These are phyloP conservation scores for Eupithecia subfuscata DNA, from an alignment of 2,888 invertebrate species.

Conservation along the genomic window DNA sequence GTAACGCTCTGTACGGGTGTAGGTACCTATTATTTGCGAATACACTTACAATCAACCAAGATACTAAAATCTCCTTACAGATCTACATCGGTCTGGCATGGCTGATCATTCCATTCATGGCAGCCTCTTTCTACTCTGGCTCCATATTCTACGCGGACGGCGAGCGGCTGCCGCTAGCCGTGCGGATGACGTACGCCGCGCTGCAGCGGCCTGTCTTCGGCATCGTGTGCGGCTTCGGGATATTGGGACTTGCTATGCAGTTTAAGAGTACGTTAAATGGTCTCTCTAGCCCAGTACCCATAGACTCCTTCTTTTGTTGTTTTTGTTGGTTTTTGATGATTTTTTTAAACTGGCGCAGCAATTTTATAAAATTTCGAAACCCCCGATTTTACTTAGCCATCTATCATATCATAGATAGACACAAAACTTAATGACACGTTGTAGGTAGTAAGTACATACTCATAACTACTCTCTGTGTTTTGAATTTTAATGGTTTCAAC, in stretches of 20 bases:
- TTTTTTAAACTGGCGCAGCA: no score
- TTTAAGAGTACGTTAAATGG: slow-evolving; percentile 34
- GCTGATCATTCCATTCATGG: slow-evolving; percentile 36
- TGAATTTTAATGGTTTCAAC: no score
- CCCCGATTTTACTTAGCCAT: no score
- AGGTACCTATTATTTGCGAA: no score
- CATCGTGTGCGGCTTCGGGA: slow-evolving; percentile 21
- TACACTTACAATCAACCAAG: not conserved
- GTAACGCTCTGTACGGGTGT: no score
- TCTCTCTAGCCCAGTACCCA: not conserved
- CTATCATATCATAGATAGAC: no score
- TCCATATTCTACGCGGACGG: slow-evolving; percentile 42
- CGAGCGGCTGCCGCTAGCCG: slow-evolving; percentile 21
- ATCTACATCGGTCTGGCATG: slow-evolving; percentile 33
- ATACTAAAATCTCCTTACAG: slow-evolving; percentile 17
- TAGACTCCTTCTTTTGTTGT: not conserved
- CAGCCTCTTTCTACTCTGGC: slow-evolving; percentile 36
- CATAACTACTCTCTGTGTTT: no score
- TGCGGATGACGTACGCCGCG: slow-evolving; percentile 34
- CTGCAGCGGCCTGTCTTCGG: slow-evolving; percentile 35
- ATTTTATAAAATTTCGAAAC: no score
- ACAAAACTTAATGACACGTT: no score
- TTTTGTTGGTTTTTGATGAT: no score
- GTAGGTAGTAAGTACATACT: no score
- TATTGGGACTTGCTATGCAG: slow-evolving; percentile 36